Base-by-base conservation (phyloP, 2,797 vertebrate species). In the Parauchenoglanis ngamensis region DNA sequence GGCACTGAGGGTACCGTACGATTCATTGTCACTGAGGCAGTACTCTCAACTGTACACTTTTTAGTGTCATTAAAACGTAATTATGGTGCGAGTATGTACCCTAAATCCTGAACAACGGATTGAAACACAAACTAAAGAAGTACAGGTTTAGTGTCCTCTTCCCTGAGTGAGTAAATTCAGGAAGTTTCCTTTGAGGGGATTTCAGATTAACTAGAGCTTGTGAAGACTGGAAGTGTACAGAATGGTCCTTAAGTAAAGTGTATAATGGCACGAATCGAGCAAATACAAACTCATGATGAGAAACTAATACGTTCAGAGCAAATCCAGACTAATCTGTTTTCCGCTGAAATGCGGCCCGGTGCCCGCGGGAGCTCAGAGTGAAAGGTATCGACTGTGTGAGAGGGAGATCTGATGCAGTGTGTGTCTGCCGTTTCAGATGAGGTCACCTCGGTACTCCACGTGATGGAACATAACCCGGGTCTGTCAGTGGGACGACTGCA, bases 311-410 rank as follows among this genome's bases (percentile, higher is more conserved):
- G n/a, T 75, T 85, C 49, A 70, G 63, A 87, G 75, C 76, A 56
- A 88, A 65, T 87, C 77, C 79, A 85, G 87, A 82, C 89, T 77
- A 65, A 82, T 56, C 46, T 65, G 77, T 75, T 85, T 82, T 83
- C 67, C 49, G 31, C 82, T 79, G 52, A 79, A 79, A 54, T 52
- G 59, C 52, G 44, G 72, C 82, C 31, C 68, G 49, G 68, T 54
- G 78, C 78, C 68, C 87, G 40, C 57, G 84, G 87, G 87, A 85
- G 68, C 35, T 82, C 78, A 31, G 84, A 82, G 85, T 85, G 77
- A 82, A 88, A 85, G 84, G 76, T 88, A 88, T 85, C 83, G 76
- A 88, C 87, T 82, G 77, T 65, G 57, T 63, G 83, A 80, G 44
- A 85, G 83, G 46, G 40, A 21, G 15, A 75, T 81, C 67, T 75